These are phyloP conservation scores for Acrossocheilus fasciatus DNA, from an alignment of 2,797 vertebrate genomes.

Conservation along the genomic window DNA sequence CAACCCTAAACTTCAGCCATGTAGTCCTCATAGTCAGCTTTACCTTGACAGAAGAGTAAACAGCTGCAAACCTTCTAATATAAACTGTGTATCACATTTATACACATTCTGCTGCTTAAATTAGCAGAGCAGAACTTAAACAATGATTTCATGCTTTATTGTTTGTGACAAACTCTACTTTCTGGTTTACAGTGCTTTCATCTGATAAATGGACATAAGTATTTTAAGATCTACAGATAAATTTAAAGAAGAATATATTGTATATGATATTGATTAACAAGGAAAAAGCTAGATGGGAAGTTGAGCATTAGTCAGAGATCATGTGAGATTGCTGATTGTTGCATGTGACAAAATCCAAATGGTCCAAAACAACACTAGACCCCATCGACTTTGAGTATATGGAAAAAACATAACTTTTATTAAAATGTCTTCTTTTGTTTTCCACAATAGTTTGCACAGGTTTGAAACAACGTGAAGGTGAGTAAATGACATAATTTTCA, in stretches of 20 bases:
- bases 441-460: too few relatives aligned
- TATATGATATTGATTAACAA: background rate
- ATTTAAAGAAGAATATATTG: background rate
- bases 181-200: background rate
- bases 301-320: background rate
- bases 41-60: conserved; percentile 19
- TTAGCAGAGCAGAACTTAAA: background rate
- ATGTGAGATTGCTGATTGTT: background rate
- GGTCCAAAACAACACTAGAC: background rate
- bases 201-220: background rate
- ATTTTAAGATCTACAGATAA: background rate
- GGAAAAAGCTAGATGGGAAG: background rate
- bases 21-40: conserved; percentile 14
- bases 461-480: too few relatives aligned
- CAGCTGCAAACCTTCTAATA: conserved; percentile 18
- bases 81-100: conserved; percentile 5
- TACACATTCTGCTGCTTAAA: conserved; percentile 13
- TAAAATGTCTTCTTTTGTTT: background rate
- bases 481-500: background rate
- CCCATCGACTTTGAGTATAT: background rate
- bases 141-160: conserved; percentile 3
- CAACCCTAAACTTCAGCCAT: conserved; percentile 6
- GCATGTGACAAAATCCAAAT: background rate
- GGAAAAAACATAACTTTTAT: background rate
- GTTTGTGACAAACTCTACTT: background rate